phyloP scores from a whole-genome alignment of 2,888 invertebrate species.

The Merodon equestris region DNA sequence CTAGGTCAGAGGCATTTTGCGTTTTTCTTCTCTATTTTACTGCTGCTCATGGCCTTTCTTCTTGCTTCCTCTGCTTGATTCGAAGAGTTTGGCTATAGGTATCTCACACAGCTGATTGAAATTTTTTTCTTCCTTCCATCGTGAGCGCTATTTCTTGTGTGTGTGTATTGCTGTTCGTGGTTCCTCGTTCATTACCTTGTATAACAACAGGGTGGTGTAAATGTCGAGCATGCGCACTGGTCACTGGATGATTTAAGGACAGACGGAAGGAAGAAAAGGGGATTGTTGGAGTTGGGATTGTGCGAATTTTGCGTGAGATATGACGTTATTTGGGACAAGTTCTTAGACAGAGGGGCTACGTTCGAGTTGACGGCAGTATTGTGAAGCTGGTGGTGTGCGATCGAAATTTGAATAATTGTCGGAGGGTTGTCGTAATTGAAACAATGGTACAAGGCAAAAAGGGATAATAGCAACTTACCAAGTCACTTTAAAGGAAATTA shows the following conservation, averaged over 20 bases:
- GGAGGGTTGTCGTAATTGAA: slow-evolving; percentile 4
- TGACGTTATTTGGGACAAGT: slow-evolving; percentile 66
- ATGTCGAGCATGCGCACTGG: slow-evolving; percentile 47
- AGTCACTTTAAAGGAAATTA: too few relatives aligned
- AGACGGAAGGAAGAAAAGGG: slow-evolving; percentile 21
- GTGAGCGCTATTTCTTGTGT: too few relatives aligned
- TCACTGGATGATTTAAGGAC: slow-evolving; percentile 12
- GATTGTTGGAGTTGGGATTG: slow-evolving; percentile 5
- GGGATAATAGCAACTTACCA: slow-evolving; percentile 23
- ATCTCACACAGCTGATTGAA: slow-evolving; percentile 58
- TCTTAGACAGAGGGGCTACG: slow-evolving; percentile 22
- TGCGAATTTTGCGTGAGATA: slow-evolving; percentile 38
- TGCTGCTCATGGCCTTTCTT: slow-evolving; percentile 5
- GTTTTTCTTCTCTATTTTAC: neutral
- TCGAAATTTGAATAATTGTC: slow-evolving; percentile 23
- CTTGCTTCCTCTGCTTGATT: slow-evolving; percentile 5
- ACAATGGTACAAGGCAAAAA: slow-evolving; percentile 5
- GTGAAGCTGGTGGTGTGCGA: too few relatives aligned
- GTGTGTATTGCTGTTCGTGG: neutral
- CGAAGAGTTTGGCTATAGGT: slow-evolving; percentile 22
- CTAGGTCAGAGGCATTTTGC: slow-evolving; percentile 41
- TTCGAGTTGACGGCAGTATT: neutral
- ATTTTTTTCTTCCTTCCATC: slow-evolving; percentile 25
- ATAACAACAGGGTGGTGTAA: slow-evolving; percentile 57
- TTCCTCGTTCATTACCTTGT: slow-evolving; percentile 49